Conservation (phyloP, 2,797 vertebrate species). For the Melanogrammus aeglefinus region DNA sequence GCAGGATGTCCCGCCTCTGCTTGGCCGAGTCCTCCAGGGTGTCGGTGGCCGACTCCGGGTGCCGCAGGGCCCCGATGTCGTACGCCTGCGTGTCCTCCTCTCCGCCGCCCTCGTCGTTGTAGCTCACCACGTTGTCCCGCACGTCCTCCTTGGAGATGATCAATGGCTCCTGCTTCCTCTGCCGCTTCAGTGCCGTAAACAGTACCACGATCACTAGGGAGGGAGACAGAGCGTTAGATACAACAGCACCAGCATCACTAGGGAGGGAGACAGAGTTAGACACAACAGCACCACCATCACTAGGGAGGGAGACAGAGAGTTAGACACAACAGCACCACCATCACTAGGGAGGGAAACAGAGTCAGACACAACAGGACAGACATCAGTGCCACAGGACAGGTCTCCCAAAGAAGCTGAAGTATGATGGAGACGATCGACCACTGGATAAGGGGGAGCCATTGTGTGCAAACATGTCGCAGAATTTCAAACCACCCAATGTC, state of each 20-base stretch:
- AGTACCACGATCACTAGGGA: conserved; percentile 85
- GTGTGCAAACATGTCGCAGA: too few relatives aligned
- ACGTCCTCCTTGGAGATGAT: conserved; percentile 96
- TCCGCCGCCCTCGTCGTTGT: conserved; percentile 92
- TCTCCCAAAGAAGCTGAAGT: too few relatives aligned
- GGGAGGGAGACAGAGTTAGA: not conserved
- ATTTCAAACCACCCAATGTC: too few relatives aligned
- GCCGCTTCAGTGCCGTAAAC: conserved; percentile 84
- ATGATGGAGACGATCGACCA: too few relatives aligned
- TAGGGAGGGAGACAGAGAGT: too few relatives aligned
- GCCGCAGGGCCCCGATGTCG: conserved; percentile 88
- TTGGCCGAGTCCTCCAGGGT: conserved; percentile 77
- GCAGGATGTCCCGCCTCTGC: conserved; percentile 87
- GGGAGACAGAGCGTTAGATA: not conserved
- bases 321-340: too few relatives aligned
- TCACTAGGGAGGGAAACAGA: too few relatives aligned
- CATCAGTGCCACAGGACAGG: too few relatives aligned
- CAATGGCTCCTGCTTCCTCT: conserved; percentile 90
- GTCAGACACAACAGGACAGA: too few relatives aligned
- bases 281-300: not conserved
- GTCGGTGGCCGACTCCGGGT: conserved; percentile 80
- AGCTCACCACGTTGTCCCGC: conserved; percentile 93
- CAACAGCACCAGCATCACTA: conserved; percentile 85
- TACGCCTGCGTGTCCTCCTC: conserved; percentile 96
- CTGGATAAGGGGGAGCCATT: too few relatives aligned